phyloP scores from a whole-genome alignment of 2,888 invertebrate genomes.

The Oxycera nigricornis region DNA sequence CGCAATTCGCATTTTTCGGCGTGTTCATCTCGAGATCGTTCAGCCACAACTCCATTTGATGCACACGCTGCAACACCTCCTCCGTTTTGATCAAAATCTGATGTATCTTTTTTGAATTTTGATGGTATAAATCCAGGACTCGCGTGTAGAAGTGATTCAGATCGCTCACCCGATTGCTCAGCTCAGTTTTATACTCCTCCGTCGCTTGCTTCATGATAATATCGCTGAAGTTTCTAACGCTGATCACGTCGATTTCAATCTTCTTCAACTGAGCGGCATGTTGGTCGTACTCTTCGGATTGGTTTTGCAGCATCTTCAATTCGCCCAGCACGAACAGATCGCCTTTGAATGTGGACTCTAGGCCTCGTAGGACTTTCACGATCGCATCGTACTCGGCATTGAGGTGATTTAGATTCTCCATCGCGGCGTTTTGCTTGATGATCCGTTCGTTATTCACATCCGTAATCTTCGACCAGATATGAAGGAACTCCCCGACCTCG shows the following conservation, averaged over 20 bases:
- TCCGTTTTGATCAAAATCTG: conserved; percentile 55
- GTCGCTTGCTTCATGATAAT: conserved; percentile 59
- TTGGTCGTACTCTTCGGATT: conserved; percentile 48
- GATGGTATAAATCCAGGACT: conserved; percentile 55
- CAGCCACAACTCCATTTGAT: conserved; percentile 68
- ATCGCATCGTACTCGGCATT: conserved; percentile 58
- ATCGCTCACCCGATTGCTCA: conserved; percentile 55
- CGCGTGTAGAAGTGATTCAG: conserved; percentile 57
- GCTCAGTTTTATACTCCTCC: conserved; percentile 52
- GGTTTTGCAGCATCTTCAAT: conserved; percentile 49
- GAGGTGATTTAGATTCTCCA: conserved; percentile 61
- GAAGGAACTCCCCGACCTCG: conserved; percentile 53
- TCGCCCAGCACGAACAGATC: conserved; percentile 49
- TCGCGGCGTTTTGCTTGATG: conserved; percentile 60
- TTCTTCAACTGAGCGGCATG: conserved; percentile 58
- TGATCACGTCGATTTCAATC: conserved; percentile 61
- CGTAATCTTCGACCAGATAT: conserved; percentile 57
- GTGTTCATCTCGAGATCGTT: conserved; percentile 68
- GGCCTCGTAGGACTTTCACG: conserved; percentile 44
- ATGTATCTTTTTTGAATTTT: conserved; percentile 54
- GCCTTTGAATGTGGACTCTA: conserved; percentile 46
- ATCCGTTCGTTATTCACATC: conserved; percentile 57
- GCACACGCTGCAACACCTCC: conserved; percentile 55
- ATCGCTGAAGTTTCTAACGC: conserved; percentile 61
- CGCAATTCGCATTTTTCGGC: conserved; percentile 66